Base-by-base conservation (phyloP, 2,113 vertebrate genomes). In the Electrona antarctica region DNA sequence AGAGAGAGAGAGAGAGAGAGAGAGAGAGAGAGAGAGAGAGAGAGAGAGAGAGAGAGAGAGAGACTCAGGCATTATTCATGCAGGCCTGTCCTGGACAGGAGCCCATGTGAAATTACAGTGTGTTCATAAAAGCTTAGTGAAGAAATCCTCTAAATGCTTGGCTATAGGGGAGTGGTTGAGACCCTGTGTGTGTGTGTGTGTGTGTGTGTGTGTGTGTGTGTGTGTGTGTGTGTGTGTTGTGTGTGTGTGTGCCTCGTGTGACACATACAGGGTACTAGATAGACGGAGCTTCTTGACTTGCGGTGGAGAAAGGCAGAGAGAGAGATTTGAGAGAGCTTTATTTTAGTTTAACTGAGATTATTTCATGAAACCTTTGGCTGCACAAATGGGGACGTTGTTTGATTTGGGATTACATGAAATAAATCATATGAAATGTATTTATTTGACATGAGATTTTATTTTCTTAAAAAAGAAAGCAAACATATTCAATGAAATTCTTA, bases 81-180 rank as follows among this genome's bases (percentile, higher is more conserved):
- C 21, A 51, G 55, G 52, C 41, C 45, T 73, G 45, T 8, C 65
- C 13, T 65, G 57, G 55, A 62, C 57, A 56, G 29, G 62, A 48
- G 45, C 66, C 15, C n/a, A 59, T 54, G 67, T 52, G 58, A 67
- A 73, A 72, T 61, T 70, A 62, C 12, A 58, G 58, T 74, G 52
- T 65, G 65, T 67, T 73, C 56, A 76, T 60, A 60, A 75, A 45
- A n/a, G 59, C 47, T 67, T 49, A 76, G 46, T 57, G 59, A 47
- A 60, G n/a, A 71, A 71, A 49, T 73, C 58, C 69, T 64, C 54
- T 64, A 62, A 69, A 47, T 60, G 54, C 70, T 10, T 14, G 0
- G 29, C 75, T 51, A 69, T 21, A 56, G 55, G 29, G 52, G 55
- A 7, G 52, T 7, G 64, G 47, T 64, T 8, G 41, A 41, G 29